Base-by-base conservation (phyloP, 2,797 vertebrate species). In the Chloroceryle inda region DNA sequence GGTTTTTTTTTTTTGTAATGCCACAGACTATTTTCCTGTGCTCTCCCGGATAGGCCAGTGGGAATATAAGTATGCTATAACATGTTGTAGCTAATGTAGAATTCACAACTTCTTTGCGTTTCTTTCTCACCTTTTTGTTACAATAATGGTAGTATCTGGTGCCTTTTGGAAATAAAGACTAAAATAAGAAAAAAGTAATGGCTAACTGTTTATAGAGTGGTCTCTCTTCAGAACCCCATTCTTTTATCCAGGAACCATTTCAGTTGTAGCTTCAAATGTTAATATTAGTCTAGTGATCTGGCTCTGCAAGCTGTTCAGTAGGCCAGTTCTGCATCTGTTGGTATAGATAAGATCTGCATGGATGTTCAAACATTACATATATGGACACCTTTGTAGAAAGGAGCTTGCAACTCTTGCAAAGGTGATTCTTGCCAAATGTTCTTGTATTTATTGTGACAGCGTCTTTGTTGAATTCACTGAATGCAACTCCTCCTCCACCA, bases 381-480 rank as follows among this genome's bases (percentile, higher is more conserved):
- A 52, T 56, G 40, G 61, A 56, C 73, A 86, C 73, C 74, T 96
- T 90, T 85, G 63, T 59, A 35, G 59, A 93, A 14, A 18, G 71
- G 83, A 86, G 86, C 83, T 80, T 94, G 69, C 47, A 78, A 90
- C 73, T 35, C 73, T 85, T 93, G 71, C 63, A 81, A 79, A 94
- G 66, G 66, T 95, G 95, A 81, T 42, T 72, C 85, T 84, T 90
- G 88, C 94, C 80, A 92, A 94, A 90, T 90, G 76, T 88, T 94
- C 86, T 62, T 89, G 67, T 92, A 94, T 91, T 95, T 95, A 95
- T 85, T 92, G 84, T 95, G 88, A 92, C 64, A 71, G 66, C n/a
- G 67, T 69, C 92, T 96, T 97, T 94, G 83, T 68, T 88, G 80
- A 86, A 94, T 86, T 86, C 66, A 66, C 59, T 93, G 83, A 90